phyloP scores from a whole-genome alignment of 2,113 vertebrate genomes.

The Siniperca knerii region DNA sequence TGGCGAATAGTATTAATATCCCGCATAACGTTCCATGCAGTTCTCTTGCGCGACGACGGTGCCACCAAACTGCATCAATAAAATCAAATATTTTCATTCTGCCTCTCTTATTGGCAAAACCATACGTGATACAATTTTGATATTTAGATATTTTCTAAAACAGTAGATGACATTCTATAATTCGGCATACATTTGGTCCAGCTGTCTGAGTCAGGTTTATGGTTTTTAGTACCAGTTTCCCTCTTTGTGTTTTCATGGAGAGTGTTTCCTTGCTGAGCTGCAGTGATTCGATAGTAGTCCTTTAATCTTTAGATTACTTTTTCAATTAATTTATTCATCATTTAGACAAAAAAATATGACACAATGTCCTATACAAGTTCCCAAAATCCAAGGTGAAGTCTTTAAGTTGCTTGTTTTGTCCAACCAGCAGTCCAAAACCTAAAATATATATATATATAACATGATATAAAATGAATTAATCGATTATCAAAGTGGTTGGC shows the following conservation, averaged over 20 bases:
- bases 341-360: no score
- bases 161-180: neutral
- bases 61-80: neutral
- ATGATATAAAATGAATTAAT: no score
- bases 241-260: neutral
- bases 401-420: no score
- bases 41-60: fast-evolving
- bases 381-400: no score
- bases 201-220: no score
- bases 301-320: neutral
- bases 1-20: neutral
- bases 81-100: fast-evolving
- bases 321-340: no score
- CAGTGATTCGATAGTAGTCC: neutral
- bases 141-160: fast-evolving
- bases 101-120: neutral
- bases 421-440: no score
- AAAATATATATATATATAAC: no score
- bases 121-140: fast-evolving
- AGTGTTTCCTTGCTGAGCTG: neutral
- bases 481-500: no score
- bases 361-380: no score
- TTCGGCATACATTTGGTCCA: neutral
- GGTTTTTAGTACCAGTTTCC: no score
- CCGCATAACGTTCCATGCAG: neutral